A percentile compares a stretch with the other conserved stretches of the same genome.
Conservation (phyloP, 2,888 invertebrate species). For the Ferdinandea cuprea region DNA sequence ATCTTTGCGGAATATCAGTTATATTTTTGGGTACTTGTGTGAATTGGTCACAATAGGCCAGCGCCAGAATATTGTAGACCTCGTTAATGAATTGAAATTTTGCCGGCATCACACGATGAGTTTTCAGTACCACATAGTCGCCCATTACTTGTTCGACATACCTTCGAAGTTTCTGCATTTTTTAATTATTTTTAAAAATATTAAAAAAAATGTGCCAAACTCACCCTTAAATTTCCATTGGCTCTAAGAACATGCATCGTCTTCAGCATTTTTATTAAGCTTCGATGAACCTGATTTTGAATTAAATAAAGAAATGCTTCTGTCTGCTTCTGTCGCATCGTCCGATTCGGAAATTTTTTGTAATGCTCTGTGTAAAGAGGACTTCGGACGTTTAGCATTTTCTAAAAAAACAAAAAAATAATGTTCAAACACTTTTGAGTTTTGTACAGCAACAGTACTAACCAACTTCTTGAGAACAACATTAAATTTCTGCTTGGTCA, state of each 20-base stretch:
- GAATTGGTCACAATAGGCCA: conserved; percentile 75
- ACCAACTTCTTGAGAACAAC: conserved; percentile 78
- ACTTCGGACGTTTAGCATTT: conserved; percentile 80
- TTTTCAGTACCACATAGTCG: conserved; percentile 76
- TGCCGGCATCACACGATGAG: conserved; percentile 77
- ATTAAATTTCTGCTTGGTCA: conserved; percentile 77
- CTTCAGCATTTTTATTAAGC: conserved; percentile 78
- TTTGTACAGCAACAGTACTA: background rate
- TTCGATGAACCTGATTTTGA: conserved; percentile 80
- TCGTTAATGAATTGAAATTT: conserved; percentile 77
- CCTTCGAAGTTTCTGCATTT: conserved; percentile 71
- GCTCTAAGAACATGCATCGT: conserved; percentile 76
- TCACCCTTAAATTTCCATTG: conserved; percentile 76
- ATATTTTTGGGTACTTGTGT: background rate
- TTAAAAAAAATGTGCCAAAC: background rate
- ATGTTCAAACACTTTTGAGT: background rate
- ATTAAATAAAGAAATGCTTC: conserved; percentile 78
- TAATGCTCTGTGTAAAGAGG: conserved; percentile 79
- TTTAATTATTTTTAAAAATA: background rate
- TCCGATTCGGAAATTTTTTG: conserved; percentile 77
- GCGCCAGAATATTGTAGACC: conserved; percentile 77
- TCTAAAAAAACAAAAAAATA: conserved; percentile 74
- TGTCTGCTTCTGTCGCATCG: conserved; percentile 75
- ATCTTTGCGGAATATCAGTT: background rate
- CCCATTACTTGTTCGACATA: conserved; percentile 76